Evolutionary conservation across 1,140 invertebrate species (phyloP).

Genomic region (Bombus sylvicola): DNA sequence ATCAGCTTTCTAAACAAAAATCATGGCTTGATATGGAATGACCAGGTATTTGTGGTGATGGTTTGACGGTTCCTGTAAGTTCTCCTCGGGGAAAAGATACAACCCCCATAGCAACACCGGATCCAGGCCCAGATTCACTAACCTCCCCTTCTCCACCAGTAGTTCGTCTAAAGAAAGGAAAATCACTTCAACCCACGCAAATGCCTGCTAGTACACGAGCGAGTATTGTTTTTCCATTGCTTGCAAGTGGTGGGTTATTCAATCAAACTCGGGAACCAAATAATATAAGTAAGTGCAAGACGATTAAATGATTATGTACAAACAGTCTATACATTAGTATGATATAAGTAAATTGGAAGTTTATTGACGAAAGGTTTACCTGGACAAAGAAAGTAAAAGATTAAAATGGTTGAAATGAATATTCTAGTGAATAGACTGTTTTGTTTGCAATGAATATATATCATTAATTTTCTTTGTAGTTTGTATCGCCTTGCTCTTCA

Average conservation of each 20-base stretch:
- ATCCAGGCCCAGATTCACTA: slow-evolving; percentile 78
- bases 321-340: slow-evolving; percentile 40
- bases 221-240: slow-evolving; percentile 90
- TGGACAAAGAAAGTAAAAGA: neutral
- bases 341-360: neutral
- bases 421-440: slow-evolving; percentile 27
- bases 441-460: neutral
- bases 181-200: slow-evolving; percentile 85
- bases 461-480: neutral
- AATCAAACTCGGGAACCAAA: slow-evolving; percentile 79
- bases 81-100: slow-evolving; percentile 78
- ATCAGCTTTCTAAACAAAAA: slow-evolving; percentile 50
- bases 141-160: slow-evolving; percentile 79
- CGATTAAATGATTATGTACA: slow-evolving; percentile 10
- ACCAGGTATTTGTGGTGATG: slow-evolving; percentile 80
- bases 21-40: slow-evolving; percentile 69
- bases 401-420: neutral
- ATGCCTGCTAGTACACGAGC: slow-evolving; percentile 88
- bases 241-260: slow-evolving; percentile 82
- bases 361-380: neutral
- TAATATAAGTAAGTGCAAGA: slow-evolving; percentile 79
- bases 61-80: slow-evolving; percentile 80
- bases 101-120: slow-evolving; percentile 75
- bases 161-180: slow-evolving; percentile 77
- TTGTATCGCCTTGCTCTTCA: slow-evolving; percentile 29